phyloP scores from a whole-genome alignment of 1,140 invertebrate species.

The Pseudomyrmex dendroicus region DNA sequence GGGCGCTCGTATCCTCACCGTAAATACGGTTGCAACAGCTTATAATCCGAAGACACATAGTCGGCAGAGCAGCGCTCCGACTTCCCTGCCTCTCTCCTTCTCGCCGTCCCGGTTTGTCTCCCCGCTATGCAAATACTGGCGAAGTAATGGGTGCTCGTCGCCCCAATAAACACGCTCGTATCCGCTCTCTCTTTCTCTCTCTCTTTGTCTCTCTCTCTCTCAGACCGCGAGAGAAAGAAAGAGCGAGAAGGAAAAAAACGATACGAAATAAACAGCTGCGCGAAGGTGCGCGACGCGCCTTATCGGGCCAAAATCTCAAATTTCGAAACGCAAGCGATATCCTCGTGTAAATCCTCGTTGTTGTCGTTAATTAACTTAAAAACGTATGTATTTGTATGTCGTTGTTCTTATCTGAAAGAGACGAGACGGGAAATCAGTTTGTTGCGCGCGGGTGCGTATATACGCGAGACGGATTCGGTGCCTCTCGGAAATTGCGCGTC shows the following conservation, averaged over 20 bases:
- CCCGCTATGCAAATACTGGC: conserved; percentile 54
- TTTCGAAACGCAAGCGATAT: background rate
- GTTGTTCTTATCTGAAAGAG: background rate
- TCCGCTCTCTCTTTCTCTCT: background rate
- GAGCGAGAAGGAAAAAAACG: conserved; percentile 11
- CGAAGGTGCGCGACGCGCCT: background rate
- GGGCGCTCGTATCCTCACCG: conserved; percentile 52
- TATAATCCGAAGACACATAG: conserved; percentile 71
- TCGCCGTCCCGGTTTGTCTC: background rate
- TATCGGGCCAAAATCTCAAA: conserved; percentile 15
- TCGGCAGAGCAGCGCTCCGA: conserved; percentile 21
- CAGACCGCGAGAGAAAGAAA: background rate
- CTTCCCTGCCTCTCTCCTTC: background rate
- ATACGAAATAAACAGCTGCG: background rate
- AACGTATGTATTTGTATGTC: no score
- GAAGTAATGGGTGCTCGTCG: conserved; percentile 31
- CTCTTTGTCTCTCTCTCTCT: no score
- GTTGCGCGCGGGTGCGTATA: background rate
- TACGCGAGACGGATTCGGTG: conserved; percentile 24
- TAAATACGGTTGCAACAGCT: conserved; percentile 74
- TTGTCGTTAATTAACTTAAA: conserved; percentile 5
- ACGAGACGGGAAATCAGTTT: conserved; percentile 18
- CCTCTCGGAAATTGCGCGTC: background rate
- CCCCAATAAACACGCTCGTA: conserved; percentile 46
- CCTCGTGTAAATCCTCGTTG: conserved; percentile 31